Base-by-base conservation (phyloP, 37 sponge, comb jelly and placozoan species). In the Ianthella basta region DNA sequence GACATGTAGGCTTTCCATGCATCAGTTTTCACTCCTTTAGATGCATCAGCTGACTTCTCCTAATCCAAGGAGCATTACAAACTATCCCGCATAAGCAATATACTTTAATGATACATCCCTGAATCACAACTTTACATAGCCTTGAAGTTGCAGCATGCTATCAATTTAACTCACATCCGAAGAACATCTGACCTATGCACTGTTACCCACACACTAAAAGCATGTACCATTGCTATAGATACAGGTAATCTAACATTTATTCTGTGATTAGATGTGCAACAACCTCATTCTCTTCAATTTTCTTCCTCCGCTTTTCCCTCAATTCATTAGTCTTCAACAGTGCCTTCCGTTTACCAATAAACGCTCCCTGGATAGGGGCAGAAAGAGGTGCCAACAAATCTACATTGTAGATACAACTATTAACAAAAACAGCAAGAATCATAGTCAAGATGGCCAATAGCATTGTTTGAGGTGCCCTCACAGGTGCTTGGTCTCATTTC, bases 1-100 rank as follows among this genome's bases (percentile, higher is more conserved):
- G 91, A 80, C 93, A 97, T 90, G 89, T 97, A 97, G 41, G 95
- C 88, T 75, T 92, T 94, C 97, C 97, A 97, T 24, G 97, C 93
- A 70, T 69, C 66, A 41, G 92, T 84, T 69, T 92, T 92, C 57
- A 6, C 80, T 4, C 84, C 82, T 23, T 68, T 55, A 15, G 84
- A 80, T 16, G 81, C 87, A n/a, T 55, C 80, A 27, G 32, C 38
- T 80, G 87, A 70, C 72, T 85, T 72, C 77, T 94, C 84, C 91
- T 90, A 74, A n/a, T 60, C 24, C 39, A 44, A 44, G 50, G 50
- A 44, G 78, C 10, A 8, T 37, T 36, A 30, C 36, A 27, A 74
- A 30, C 78, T 36, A 33, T 10, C 78, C 78, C 78, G 35, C 6
- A 27, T 33, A 39, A 74, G 41, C 33, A 39, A 10, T 35, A 39